These are phyloP conservation scores for Macrocentrus cingulum DNA, from an alignment of 1,140 invertebrate genomes.

Conservation along the genomic window DNA sequence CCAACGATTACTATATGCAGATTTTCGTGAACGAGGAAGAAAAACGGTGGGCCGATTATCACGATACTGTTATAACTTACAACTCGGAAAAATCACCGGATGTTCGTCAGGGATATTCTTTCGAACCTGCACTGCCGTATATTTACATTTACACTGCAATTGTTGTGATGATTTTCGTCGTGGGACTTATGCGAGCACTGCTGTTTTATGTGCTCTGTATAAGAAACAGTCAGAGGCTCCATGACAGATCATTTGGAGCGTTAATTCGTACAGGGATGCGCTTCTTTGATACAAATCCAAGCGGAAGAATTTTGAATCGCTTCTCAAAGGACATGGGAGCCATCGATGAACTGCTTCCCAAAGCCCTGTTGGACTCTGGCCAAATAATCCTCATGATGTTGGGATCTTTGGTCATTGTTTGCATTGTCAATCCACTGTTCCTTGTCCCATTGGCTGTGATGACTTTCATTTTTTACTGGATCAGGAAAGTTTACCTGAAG, in stretches of 20 bases:
- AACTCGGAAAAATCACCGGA: not conserved
- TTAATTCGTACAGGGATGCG: slow-evolving; percentile 63
- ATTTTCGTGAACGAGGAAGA: slow-evolving; percentile 62
- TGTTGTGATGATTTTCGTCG: slow-evolving; percentile 50
- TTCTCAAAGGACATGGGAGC: slow-evolving; percentile 76
- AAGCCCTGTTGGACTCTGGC: slow-evolving; percentile 73
- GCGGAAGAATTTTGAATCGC: slow-evolving; percentile 69
- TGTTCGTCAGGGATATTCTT: slow-evolving; percentile 11
- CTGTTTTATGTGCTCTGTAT: slow-evolving; percentile 67
- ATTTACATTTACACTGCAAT: slow-evolving; percentile 57
- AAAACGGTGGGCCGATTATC: too few species aligned
- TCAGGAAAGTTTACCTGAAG: slow-evolving; percentile 74
- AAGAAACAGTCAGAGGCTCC: slow-evolving; percentile 64
- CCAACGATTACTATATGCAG: slow-evolving; percentile 69
- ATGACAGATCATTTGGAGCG: slow-evolving; percentile 67
- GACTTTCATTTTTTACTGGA: slow-evolving; percentile 67
- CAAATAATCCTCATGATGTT: slow-evolving; percentile 65
- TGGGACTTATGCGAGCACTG: slow-evolving; percentile 54
- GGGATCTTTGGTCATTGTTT: slow-evolving; percentile 67
- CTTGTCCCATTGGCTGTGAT: slow-evolving; percentile 68
- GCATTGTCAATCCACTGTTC: slow-evolving; percentile 72
- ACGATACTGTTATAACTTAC: not conserved
- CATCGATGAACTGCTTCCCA: slow-evolving; percentile 81
- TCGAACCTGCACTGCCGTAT: slow-evolving; percentile 42
- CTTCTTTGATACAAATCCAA: slow-evolving; percentile 77